phyloP scores from a whole-genome alignment of 2,888 invertebrate species.

The Rhamnusium bicolor region DNA sequence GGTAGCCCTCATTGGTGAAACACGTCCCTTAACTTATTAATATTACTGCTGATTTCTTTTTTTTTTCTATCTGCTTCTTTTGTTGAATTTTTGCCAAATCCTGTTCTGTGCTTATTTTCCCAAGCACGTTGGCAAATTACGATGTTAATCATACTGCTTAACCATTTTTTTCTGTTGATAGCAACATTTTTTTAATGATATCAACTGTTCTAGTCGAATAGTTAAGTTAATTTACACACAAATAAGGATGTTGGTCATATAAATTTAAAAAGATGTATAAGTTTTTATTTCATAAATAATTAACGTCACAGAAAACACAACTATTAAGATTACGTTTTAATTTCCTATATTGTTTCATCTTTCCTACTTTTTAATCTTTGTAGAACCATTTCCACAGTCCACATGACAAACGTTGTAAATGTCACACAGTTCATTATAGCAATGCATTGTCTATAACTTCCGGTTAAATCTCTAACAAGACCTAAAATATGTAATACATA shows the following conservation, averaged over 20 bases:
- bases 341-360: not conserved
- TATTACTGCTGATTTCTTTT: too few species aligned
- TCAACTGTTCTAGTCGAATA: too few species aligned
- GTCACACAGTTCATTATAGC: constrained; percentile 77
- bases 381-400: constrained; percentile 72
- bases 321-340: not conserved
- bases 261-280: not conserved
- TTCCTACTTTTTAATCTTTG: constrained; percentile 8
- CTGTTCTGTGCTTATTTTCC: too few species aligned
- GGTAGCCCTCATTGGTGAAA: too few species aligned
- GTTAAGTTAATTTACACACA: too few species aligned
- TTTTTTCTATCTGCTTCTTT: too few species aligned
- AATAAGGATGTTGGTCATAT: not conserved
- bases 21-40: too few species aligned
- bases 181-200: too few species aligned
- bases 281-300: not conserved
- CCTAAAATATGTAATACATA: constrained; percentile 67
- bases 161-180: too few species aligned
- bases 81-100: too few species aligned
- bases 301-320: not conserved
- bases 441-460: constrained; percentile 76
- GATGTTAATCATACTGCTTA: too few species aligned
- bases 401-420: constrained; percentile 74
- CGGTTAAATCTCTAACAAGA: constrained; percentile 75
- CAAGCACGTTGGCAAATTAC: too few species aligned